Evolutionary conservation across 1,140 invertebrate genomes (phyloP), one percentile per base, ranked within the genome.

Genomic region (Hypothenemus hampei): DNA sequence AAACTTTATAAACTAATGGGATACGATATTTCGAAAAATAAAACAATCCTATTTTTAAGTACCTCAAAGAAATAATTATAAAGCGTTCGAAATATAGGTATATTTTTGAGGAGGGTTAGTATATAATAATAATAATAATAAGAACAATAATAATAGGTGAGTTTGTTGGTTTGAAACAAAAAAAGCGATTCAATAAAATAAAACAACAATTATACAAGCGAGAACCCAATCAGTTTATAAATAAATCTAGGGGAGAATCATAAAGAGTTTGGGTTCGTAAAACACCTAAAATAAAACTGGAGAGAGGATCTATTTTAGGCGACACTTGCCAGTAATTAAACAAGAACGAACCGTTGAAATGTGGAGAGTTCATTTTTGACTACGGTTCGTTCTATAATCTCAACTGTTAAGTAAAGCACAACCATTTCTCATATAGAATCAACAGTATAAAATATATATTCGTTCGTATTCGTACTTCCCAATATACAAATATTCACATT

Each of bases 391-490:
- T 36, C 18, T 20, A 35, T 16, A 13, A 13, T 13, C 10, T 8
- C 16, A 13, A 39, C 21, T 50, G 20, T 21, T 26, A 24, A 35
- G 18, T 37, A n/a, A 60, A 63, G 58, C 59, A 63, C 65, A 65
- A 64, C 59, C 60, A 64, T 62, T n/a, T n/a, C n/a, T n/a, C 51
- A 59, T 57, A 62, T 56, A 67, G n/a, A 67, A 68, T 60, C 50
- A 68, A 66, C 58, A 59, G 64, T 65, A 65, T 61, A 67, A 63
- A 67, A 67, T 65, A 66, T 65, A 66, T 62, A 59, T 61, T 49
- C 47, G 44, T 47, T 49, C 48, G 56, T 65, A 62, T 64, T 60
- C 60, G 60, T 60, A 59, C 26, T 61, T 54, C 64, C 64, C 65
- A 67, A 67, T 67, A 65, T 67, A 67, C 64, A 67, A 58, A 65